Conservation (phyloP, 2,113 vertebrate species). For the Mirza zaza region DNA sequence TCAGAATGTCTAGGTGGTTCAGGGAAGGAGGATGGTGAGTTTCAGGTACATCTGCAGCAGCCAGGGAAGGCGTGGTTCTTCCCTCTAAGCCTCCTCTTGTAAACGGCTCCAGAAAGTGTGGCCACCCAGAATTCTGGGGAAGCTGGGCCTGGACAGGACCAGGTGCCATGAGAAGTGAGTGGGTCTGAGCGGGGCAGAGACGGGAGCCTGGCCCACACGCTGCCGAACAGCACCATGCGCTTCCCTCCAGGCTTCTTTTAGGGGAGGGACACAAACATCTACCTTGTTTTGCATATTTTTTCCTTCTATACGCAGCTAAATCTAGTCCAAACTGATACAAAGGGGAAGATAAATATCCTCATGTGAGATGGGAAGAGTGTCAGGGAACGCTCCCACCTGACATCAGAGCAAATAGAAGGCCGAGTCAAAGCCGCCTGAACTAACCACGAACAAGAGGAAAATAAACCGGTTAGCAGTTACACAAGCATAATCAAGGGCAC, state of each 20-base stretch:
- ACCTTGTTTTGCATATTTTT: neutral
- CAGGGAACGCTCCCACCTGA: neutral
- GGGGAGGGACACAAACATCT: neutral
- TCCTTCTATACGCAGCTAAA: neutral
- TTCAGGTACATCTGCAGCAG: neutral
- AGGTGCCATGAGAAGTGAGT: neutral
- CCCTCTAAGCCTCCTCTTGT: neutral
- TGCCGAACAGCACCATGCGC: neutral
- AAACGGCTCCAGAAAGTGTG: neutral
- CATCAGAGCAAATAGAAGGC: neutral
- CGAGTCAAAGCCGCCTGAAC: neutral
- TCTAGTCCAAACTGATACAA: neutral
- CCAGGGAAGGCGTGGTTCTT: neutral
- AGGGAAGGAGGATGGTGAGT: neutral
- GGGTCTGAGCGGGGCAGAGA: neutral
- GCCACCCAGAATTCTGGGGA: neutral
- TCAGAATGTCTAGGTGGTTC: neutral
- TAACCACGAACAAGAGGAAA: neutral
- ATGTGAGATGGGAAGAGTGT: neutral
- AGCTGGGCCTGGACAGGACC: neutral
- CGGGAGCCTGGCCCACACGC: neutral
- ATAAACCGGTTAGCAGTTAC: fast-evolving
- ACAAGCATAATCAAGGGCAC: fast-evolving
- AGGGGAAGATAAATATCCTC: neutral
- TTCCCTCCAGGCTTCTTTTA: neutral